Evolutionary conservation across 2,888 invertebrate genomes (phyloP).

Genomic region (Tetheella fluctuosa): DNA sequence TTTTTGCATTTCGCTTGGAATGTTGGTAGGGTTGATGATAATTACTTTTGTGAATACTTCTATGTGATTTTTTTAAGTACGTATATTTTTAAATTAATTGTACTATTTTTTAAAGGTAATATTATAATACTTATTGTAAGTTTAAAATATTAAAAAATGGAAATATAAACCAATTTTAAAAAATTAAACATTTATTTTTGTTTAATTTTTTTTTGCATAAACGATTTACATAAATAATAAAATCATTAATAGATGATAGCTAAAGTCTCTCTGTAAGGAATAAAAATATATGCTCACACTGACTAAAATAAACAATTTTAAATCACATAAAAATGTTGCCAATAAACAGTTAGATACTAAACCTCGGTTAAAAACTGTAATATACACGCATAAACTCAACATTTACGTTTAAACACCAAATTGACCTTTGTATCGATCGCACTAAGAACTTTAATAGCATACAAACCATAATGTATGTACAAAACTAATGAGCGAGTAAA

Average conservation of each 20-base stretch:
- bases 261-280: no score
- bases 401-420: constrained; percentile 2
- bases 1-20: neutral
- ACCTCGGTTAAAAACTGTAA: constrained; percentile 5
- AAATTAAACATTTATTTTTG: no score
- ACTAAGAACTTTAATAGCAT: neutral
- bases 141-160: no score
- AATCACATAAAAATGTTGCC: constrained; percentile 6
- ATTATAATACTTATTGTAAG: no score
- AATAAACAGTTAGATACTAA: constrained; percentile 6
- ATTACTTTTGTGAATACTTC: neutral
- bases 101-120: no score
- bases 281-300: neutral
- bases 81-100: no score
- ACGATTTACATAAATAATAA: neutral
- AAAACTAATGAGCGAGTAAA: constrained; percentile 7
- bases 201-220: no score
- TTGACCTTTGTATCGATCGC: constrained; percentile 3
- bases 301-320: neutral
- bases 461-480: constrained; percentile 15
- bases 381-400: neutral
- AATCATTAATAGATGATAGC: no score
- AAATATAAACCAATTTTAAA: no score
- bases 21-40: neutral
- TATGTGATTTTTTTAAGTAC: neutral